Evolutionary conservation across 2,113 vertebrate genomes (phyloP), one percentile per base, ranked within the genome.

Genomic region (Gasterosteus nipponicus): DNA sequence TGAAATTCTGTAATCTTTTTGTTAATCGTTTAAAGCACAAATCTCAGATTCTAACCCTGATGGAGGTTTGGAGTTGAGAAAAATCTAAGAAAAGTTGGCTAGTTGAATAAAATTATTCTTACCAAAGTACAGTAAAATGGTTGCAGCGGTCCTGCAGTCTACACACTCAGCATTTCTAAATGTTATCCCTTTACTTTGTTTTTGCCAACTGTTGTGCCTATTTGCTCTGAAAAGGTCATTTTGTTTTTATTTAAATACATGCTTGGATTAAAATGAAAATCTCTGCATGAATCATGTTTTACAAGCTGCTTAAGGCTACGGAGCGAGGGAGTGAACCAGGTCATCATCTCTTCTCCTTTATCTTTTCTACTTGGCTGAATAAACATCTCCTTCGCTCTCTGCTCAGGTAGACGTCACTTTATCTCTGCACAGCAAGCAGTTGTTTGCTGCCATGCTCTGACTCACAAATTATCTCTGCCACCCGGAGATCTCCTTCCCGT

Each of bases 401-500:
- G 46, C 46, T 51, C 47, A 51, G 19, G 8, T 51, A 51, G 7
- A 51, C 47, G 3, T n/a, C 47, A 51, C 47, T 51, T 51, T n/a
- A 10, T 49, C 47, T 19, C 8, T 8, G 19, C 18, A n/a, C 2
- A n/a, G 18, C 47, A n/a, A 51, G 10, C n/a, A 1, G 18, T 51
- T 54, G 51, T 54, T 54, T 26, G 51, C 4, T 54, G 51, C 22
- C 26, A 54, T 54, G n/a, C 22, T 26, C 10, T 54, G 51, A 54
- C 11, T 54, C 22, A 11, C 12, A 4, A 26, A 54, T 54, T 54
- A 26, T 10, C 22, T 5, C 1, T 51, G 26, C 16, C 58, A 14
- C 56, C 12, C 11, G 53, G 22, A 84, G 49, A 54, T 74, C 59
- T 73, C 10, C 68, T 76, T 18, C 0, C 12, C 42, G 46, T 65